Percentiles rank a stretch among this genome's conserved stretches.
Evolutionary conservation across 1,140 invertebrate genomes (phyloP).

Genomic region (Halictus rubicundus): DNA sequence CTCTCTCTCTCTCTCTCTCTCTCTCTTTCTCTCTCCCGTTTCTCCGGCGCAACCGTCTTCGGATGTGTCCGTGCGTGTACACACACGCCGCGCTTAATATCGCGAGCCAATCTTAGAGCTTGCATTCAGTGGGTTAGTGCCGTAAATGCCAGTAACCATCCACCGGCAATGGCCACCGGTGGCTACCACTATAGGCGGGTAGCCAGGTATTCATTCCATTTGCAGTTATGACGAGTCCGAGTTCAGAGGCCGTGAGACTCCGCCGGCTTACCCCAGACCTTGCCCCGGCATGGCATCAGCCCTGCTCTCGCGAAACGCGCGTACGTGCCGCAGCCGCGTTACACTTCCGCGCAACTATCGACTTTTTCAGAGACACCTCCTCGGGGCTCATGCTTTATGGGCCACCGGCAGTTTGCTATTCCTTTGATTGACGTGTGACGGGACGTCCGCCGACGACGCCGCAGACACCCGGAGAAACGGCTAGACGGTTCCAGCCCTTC

Average conservation of each 20-base stretch:
- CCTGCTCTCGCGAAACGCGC: conserved; percentile 57
- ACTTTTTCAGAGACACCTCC: conserved; percentile 35
- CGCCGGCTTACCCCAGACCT: conserved; percentile 55
- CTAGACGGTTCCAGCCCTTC: too few relatives aligned
- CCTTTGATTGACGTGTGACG: conserved; percentile 45
- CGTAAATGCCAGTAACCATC: conserved; percentile 73
- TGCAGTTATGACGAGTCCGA: conserved; percentile 79
- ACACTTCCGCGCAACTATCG: conserved; percentile 47
- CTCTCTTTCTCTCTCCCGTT: neutral
- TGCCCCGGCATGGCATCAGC: conserved; percentile 29
- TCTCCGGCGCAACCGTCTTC: conserved; percentile 19
- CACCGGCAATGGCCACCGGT: conserved; percentile 70
- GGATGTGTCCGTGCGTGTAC: conserved; percentile 35
- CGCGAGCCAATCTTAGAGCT: conserved; percentile 75
- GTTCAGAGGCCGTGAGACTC: conserved; percentile 79
- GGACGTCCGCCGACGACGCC: neutral
- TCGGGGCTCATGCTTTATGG: conserved; percentile 30
- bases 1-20: conserved; percentile 21
- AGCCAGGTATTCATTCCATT: conserved; percentile 78
- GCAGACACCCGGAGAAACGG: neutral
- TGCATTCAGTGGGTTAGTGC: conserved; percentile 76
- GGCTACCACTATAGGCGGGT: conserved; percentile 69
- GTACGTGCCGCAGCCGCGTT: conserved; percentile 49
- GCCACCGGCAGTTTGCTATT: conserved; percentile 6
- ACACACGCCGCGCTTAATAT: conserved; percentile 71